Evolutionary conservation across 2,888 invertebrate species (phyloP), one percentile per base, ranked within the genome.

Genomic region (Drosophila mayaguana): DNA sequence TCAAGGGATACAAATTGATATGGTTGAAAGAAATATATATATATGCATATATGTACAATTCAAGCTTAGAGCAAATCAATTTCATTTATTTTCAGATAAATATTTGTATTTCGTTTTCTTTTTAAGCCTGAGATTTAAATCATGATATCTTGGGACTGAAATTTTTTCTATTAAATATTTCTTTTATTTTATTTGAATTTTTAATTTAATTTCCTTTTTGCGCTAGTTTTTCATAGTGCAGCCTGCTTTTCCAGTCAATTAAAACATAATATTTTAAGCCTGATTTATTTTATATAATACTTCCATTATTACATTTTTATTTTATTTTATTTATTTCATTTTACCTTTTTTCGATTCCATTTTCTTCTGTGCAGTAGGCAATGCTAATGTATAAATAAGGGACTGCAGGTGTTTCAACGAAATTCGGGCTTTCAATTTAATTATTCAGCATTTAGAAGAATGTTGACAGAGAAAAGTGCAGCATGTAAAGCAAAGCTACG

Each of bases 1-100:
- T 63, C 65, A 77, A 77, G 50, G 66, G 1, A 46, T 25, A n/a
- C 16, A 45, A 46, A 22, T 45, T 25, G 45, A 16, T 45, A 16
- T 45, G 22, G 7, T 6, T 45, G 12, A 12, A 12, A 20, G 0
- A 14, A 43, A 43, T 5, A 9, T 42, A 36, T 12, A 36, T 36
- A 1, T 12, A 9, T 34, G 12, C 12, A 34, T 2, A 34, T 11
- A 36, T 7, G 8, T 38, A 2, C 14, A 0, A 6, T 14, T 36
- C 36, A 36, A 36, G 36, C 36, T 14, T 36, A 14, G 14, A 36
- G 6, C 9, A 32, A 11, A 32, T 32, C 9, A 11, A 36, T 12
- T 20, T 43, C 12, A 6, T 22, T 22, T 8, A 14, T 20, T 20
- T 20, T 12, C 7, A 45, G 1, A 11, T 11, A 11, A n/a, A n/a